Evolutionary conservation across 2,888 invertebrate genomes (phyloP), one percentile per base, ranked within the genome.

Genomic region (Parthenolecanium corni): DNA sequence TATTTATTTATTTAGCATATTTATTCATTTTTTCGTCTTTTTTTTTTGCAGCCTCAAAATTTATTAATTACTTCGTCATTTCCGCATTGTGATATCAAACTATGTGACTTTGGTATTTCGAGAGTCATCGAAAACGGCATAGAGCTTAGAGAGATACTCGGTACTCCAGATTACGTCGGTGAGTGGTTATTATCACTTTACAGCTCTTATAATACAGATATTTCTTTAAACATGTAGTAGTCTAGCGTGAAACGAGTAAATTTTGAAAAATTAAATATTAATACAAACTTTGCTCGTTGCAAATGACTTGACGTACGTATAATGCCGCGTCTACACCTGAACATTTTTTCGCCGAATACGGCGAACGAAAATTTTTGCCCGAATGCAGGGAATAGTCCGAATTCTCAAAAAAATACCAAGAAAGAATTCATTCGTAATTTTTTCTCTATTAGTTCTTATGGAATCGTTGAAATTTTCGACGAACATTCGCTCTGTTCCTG

Each of bases 141-240:
- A 47, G 82, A 83, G 70, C 78, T 83, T 66, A 72, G 82, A 31
- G 83, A 83, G 70, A 82, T 83, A 66, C 76, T 83, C 25, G 83
- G 83, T 21, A 83, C 83, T 12, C 82, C 82, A 18, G 83, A 83
- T 72, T 82, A 82, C 74, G 81, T 82, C 65, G 81, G 81, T 81
- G 70, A 75, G 80, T 72, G 36, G 25, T 23, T 52, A 31, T 31
- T 31, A 9, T 31, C 9, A 31, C 9, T 31, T 31, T 4, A 31
- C 31, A 31, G 9, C 4, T 31, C 31, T 3, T 16, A 23, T n/a
- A 51, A 24, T 14, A 3, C 23, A 1, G 20, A 47, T 24, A 11
- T 57, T 18, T 1, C 44, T 49, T 9, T 12, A 18, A n/a, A 36
- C 14, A 14, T 51, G 5, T 14, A 36, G 31, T 61, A n/a, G 56